phyloP scores from a whole-genome alignment of 2,113 vertebrate species.

The Chlamydotis undulata region DNA sequence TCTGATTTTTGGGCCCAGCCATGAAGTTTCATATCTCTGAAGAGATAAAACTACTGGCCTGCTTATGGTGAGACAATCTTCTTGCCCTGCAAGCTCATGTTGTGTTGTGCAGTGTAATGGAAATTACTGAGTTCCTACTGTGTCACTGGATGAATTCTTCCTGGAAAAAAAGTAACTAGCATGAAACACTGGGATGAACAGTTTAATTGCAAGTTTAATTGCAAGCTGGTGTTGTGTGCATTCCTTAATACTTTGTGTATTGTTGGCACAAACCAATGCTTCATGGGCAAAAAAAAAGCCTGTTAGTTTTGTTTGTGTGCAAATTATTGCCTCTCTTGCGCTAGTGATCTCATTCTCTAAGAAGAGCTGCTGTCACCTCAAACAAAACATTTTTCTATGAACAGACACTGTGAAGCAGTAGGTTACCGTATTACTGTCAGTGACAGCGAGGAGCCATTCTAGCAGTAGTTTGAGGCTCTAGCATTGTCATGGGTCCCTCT shows the following conservation, averaged over 20 bases:
- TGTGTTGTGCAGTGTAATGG: neutral
- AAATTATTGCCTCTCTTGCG: neutral
- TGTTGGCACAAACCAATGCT: neutral
- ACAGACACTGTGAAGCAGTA: neutral
- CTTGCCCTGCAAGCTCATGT: neutral
- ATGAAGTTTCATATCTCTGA: neutral
- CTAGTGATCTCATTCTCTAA: neutral
- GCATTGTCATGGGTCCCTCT: neutral
- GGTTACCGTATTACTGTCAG: neutral
- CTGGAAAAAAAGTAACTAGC: neutral
- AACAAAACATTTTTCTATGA: neutral
- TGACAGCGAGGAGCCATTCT: neutral
- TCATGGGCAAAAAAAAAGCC: neutral
- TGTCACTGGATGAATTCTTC: neutral
- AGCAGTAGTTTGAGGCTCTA: neutral
- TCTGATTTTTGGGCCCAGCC: neutral
- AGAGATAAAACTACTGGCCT: neutral
- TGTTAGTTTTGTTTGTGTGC: neutral
- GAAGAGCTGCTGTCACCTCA: neutral
- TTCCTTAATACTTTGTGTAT: neutral
- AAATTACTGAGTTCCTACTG: neutral
- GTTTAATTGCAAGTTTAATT: neutral
- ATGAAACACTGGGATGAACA: neutral
- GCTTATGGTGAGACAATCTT: neutral
- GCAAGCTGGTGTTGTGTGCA: neutral